phyloP scores from a whole-genome alignment of 2,113 vertebrate species.

The Rhineura floridana region DNA sequence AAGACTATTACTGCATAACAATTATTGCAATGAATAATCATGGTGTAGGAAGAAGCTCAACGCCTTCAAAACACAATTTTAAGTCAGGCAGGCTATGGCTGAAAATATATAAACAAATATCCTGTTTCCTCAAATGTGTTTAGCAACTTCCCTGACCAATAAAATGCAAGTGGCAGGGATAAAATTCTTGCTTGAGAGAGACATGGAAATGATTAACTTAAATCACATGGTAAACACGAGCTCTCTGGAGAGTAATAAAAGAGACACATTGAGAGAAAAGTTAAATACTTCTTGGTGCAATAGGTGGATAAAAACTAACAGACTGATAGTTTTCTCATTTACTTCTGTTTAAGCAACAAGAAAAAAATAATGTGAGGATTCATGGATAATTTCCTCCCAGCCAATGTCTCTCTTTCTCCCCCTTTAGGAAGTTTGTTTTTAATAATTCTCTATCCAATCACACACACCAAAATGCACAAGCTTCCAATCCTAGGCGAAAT shows the following conservation, averaged over 20 bases:
- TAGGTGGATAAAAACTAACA: neutral
- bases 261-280: neutral
- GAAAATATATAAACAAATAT: neutral
- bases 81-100: neutral
- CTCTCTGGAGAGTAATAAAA: neutral
- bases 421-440: neutral
- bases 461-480: neutral
- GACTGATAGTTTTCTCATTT: neutral
- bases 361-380: neutral
- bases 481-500: neutral
- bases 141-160: neutral
- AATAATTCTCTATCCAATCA: neutral
- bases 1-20: conserved; percentile 68
- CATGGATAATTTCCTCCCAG: neutral
- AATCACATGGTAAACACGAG: neutral
- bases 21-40: conserved; percentile 71
- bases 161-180: neutral
- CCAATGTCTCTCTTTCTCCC: neutral
- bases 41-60: conserved; percentile 46
- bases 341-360: neutral
- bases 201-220: neutral
- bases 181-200: conserved; percentile 26
- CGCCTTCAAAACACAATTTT: conserved; percentile 62
- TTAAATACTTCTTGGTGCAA: neutral
- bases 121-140: conserved; percentile 13